Evolutionary conservation across 1,140 invertebrate species (phyloP).

Genomic region (Ips typographus): DNA sequence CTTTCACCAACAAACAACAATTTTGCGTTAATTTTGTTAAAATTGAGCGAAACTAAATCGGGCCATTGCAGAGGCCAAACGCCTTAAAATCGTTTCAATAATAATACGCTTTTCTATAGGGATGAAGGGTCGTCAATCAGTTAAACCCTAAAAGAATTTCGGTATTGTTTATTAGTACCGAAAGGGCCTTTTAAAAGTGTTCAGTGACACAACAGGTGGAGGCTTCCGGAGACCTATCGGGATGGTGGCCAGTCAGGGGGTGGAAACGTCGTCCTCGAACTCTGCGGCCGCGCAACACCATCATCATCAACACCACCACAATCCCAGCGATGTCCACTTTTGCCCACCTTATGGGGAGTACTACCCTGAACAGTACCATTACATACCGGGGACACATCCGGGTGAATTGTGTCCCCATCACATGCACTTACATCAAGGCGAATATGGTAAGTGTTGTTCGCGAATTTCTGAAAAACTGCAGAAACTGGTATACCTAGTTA

Average conservation of each 20-base stretch:
- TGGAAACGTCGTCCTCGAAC: conserved; percentile 39
- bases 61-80: not conserved
- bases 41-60: not conserved
- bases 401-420: conserved; percentile 45
- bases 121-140: too few species aligned
- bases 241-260: conserved; percentile 52
- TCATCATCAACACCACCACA: conserved; percentile 27
- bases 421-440: conserved; percentile 48
- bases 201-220: conserved; percentile 22
- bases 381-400: conserved; percentile 39
- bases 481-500: not conserved
- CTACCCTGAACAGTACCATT: conserved; percentile 46
- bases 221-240: conserved; percentile 36
- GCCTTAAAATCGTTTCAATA: too few species aligned
- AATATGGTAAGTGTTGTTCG: conserved; percentile 45
- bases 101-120: too few species aligned
- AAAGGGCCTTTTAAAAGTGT: conserved; percentile 1
- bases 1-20: conserved; percentile 10
- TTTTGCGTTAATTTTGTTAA: not conserved
- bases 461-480: conserved; percentile 9
- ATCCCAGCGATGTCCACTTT: conserved; percentile 43
- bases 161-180: not conserved
- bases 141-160: not conserved
- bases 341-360: conserved; percentile 48
- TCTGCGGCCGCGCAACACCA: conserved; percentile 14